Conservation (phyloP, 1,140 invertebrate species). For the Drosophila santomea region DNA sequence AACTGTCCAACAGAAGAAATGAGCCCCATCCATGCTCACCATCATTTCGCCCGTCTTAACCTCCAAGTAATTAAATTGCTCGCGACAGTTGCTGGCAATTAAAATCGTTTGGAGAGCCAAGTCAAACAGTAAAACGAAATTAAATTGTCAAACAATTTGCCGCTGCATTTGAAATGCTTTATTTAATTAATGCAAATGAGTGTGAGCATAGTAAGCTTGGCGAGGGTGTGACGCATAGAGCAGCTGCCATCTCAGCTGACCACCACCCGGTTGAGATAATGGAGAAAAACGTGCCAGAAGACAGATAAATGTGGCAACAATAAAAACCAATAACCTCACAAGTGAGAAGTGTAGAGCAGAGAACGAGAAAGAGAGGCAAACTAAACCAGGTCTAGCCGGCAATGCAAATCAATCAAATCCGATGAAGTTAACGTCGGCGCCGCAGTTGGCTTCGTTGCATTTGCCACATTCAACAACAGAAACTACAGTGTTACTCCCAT, state of each 20-base stretch:
- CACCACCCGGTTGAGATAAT: slow-evolving; percentile 49
- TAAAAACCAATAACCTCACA: slow-evolving; percentile 23
- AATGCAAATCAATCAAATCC: slow-evolving; percentile 69
- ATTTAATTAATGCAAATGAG: slow-evolving; percentile 78
- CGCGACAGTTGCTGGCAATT: slow-evolving; percentile 49
- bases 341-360: slow-evolving; percentile 8
- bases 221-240: slow-evolving; percentile 43
- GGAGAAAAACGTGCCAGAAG: slow-evolving; percentile 52
- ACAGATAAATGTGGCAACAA: slow-evolving; percentile 43
- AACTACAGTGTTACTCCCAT: not conserved
- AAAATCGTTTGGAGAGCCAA: slow-evolving; percentile 62
- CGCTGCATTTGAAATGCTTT: slow-evolving; percentile 65
- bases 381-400: slow-evolving; percentile 60
- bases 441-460: slow-evolving; percentile 12
- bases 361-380: slow-evolving; percentile 28
- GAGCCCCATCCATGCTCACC: not conserved
- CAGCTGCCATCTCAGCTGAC: slow-evolving; percentile 40
- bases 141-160: slow-evolving; percentile 73
- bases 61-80: slow-evolving; percentile 31
- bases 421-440: slow-evolving; percentile 15
- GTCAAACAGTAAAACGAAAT: slow-evolving; percentile 65
- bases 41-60: slow-evolving; percentile 12
- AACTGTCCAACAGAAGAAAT: not conserved
- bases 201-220: slow-evolving; percentile 12
- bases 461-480: slow-evolving; percentile 10